Percentiles rank a stretch among this genome's conserved stretches.
Evolutionary conservation across 2,113 vertebrate species (phyloP).

Genomic region (Galbula dea): DNA sequence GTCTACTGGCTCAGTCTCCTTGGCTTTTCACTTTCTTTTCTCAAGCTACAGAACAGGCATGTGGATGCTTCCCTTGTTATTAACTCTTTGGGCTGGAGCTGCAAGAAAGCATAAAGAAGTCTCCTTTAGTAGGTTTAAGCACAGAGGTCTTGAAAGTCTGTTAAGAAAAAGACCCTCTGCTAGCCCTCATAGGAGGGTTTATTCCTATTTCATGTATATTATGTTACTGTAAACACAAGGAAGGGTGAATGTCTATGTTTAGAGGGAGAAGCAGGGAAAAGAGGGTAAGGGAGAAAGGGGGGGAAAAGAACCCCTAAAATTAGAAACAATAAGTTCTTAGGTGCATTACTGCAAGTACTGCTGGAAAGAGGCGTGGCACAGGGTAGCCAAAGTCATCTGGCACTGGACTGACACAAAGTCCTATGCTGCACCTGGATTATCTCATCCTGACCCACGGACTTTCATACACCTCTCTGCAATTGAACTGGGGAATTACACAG

Average conservation of each 20-base stretch:
- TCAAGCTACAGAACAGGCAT: not conserved
- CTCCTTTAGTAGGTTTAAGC: not conserved
- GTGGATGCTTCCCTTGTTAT: not conserved
- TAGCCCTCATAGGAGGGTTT: not conserved
- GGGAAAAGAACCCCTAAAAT: no score
- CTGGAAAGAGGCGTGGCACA: not conserved
- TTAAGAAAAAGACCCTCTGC: not conserved
- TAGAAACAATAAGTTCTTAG: not conserved
- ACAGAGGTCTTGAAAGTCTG: not conserved
- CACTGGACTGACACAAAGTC: not conserved
- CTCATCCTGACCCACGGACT: not conserved
- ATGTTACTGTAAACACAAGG: not conserved
- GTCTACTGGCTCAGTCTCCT: not conserved
- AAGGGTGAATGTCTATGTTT: not conserved
- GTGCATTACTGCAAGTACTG: not conserved
- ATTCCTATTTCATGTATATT: not conserved
- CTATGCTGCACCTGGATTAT: not conserved
- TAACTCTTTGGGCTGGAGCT: not conserved
- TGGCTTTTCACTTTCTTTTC: not conserved
- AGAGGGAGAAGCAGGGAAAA: not conserved
- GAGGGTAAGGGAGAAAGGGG: not conserved
- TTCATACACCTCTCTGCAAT: not conserved
- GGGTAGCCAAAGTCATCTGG: not conserved
- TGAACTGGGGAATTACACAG: not conserved
- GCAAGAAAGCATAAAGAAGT: not conserved